These are phyloP conservation scores for Teleiodes luculella DNA, from an alignment of 2,888 invertebrate genomes.

Conservation along the genomic window DNA sequence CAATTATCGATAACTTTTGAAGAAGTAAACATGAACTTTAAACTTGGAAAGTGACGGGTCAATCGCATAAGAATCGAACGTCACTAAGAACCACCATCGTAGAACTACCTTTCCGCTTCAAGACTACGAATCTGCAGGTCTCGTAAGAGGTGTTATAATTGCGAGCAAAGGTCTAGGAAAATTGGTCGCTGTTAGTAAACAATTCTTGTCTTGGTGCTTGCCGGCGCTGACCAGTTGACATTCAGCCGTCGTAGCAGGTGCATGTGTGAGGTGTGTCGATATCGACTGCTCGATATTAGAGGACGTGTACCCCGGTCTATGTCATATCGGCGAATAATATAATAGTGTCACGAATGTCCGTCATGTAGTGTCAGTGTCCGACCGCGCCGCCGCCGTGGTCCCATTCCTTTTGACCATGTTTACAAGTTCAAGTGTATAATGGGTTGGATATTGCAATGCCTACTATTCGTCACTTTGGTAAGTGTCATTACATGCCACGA, in stretches of 20 bases:
- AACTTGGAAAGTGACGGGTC: slow-evolving; percentile 36
- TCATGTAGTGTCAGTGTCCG: slow-evolving; percentile 39
- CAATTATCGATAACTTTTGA: background rate
- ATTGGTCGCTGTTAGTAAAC: slow-evolving; percentile 29
- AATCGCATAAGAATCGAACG: slow-evolving; percentile 24
- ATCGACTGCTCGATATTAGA: slow-evolving; percentile 28
- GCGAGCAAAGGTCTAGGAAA: slow-evolving; percentile 29
- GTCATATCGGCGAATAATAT: slow-evolving; percentile 35
- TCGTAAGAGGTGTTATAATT: slow-evolving; percentile 17
- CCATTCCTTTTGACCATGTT: slow-evolving; percentile 30
- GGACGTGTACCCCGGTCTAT: slow-evolving; percentile 20
- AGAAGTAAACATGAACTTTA: slow-evolving; percentile 29
- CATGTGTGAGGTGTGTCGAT: slow-evolving; percentile 35
- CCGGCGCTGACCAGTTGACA: slow-evolving; percentile 41
- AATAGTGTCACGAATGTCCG: slow-evolving; percentile 39
- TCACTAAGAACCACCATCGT: slow-evolving; percentile 18
- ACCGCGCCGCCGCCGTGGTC: slow-evolving; percentile 30
- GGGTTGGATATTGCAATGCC: slow-evolving; percentile 47
- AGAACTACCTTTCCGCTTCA: slow-evolving; percentile 15
- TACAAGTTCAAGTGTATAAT: slow-evolving; percentile 37
- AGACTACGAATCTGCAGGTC: background rate
- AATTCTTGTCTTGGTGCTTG: slow-evolving; percentile 19
- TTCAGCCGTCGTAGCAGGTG: slow-evolving; percentile 34
- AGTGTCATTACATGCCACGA: slow-evolving; percentile 29
- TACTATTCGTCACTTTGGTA: slow-evolving; percentile 50